A percentile compares a stretch with the other conserved stretches of the same genome.
Evolutionary conservation across 2,797 vertebrate species (phyloP).

Genomic region (Eulemur mongoz): DNA sequence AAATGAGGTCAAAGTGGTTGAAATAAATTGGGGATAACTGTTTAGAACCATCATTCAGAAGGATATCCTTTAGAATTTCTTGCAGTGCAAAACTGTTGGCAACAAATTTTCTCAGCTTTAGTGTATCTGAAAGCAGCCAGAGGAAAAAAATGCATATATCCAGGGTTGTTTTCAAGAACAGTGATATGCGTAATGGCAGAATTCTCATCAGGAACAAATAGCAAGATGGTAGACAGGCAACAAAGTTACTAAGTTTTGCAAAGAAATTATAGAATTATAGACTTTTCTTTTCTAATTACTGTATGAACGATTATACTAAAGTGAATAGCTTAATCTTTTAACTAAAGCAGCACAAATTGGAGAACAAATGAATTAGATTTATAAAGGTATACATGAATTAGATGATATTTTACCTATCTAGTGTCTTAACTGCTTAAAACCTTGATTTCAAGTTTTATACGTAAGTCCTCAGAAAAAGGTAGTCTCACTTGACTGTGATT

Average conservation of each 20-base stretch:
- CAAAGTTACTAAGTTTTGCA: neutral
- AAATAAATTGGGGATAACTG: neutral
- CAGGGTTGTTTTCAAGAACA: neutral
- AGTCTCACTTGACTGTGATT: conserved; percentile 8
- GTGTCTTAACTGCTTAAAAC: neutral
- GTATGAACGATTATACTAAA: neutral
- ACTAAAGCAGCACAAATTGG: neutral
- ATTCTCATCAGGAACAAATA: neutral
- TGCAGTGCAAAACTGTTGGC: neutral
- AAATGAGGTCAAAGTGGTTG: neutral
- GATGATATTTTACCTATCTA: neutral
- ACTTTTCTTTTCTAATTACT: conserved; percentile 27
- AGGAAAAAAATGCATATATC: neutral
- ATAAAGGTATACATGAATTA: neutral
- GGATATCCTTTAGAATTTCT: neutral
- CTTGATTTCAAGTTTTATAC: neutral
- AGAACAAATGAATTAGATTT: neutral
- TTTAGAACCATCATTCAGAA: neutral
- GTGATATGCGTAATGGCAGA: neutral
- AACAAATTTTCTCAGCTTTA: neutral
- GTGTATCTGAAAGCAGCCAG: neutral
- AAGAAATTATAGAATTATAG: neutral
- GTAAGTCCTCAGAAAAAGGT: neutral
- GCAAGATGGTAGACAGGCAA: neutral
- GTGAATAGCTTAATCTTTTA: neutral